A percentile compares a stretch with the other conserved stretches of the same genome.
Evolutionary conservation across 2,888 invertebrate genomes (phyloP).

Genomic region (Eupeodes luniger): DNA sequence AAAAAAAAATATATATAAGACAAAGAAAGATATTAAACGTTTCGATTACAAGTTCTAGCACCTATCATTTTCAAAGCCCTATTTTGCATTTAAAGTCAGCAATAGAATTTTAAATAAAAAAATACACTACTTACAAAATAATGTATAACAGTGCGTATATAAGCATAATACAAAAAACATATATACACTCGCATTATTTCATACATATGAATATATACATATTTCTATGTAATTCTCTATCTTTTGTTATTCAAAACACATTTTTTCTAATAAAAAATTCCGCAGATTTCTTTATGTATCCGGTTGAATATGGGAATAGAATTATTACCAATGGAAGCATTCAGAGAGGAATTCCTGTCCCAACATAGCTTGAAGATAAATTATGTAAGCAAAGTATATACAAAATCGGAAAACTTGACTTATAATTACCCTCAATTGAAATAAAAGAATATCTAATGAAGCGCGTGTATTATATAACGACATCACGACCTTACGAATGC

Average conservation of each 20-base stretch:
- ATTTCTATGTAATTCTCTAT: not conserved
- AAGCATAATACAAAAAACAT: no score
- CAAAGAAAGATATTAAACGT: no score
- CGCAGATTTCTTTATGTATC: not conserved
- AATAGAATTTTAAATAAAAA: no score
- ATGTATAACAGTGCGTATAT: no score
- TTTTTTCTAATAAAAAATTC: not conserved
- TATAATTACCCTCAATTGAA: conserved; percentile 20
- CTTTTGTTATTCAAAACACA: not conserved
- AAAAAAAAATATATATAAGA: no score
- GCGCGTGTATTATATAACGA: not conserved
- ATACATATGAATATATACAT: no score
- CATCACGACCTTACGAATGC: no score
- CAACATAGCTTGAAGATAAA: not conserved
- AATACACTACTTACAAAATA: no score
- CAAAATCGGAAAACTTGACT: conserved; percentile 16
- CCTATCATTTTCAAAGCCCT: no score
- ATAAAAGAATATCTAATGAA: not conserved
- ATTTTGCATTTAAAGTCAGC: no score
- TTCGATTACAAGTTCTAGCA: no score
- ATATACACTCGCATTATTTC: no score
- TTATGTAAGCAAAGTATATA: not conserved
- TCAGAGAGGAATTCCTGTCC: not conserved
- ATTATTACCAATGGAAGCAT: not conserved
- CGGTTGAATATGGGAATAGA: not conserved